phyloP scores from a whole-genome alignment of 2,113 vertebrate genomes.

The Sula dactylatra region DNA sequence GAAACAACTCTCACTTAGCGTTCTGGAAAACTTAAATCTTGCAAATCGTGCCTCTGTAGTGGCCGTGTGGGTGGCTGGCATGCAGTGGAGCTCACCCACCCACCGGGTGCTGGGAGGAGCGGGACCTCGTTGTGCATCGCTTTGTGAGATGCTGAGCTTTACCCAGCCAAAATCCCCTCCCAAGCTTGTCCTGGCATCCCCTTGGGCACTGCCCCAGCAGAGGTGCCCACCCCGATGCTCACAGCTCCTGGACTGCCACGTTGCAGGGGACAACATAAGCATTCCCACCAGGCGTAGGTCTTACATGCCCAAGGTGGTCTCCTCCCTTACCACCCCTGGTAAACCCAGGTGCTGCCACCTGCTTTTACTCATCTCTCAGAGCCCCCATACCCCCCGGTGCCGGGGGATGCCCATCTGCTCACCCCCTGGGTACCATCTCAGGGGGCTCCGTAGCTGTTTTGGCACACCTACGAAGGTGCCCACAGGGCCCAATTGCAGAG shows the following conservation, averaged over 20 bases:
- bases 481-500: not conserved
- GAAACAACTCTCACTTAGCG: not conserved
- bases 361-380: not conserved
- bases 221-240: fast-evolving
- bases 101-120: not conserved
- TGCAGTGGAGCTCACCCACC: not conserved
- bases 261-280: not conserved
- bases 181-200: not conserved
- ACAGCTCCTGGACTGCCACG: fast-evolving
- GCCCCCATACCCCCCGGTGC: fast-evolving
- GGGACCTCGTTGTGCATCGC: not conserved
- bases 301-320: not conserved
- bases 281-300: not conserved
- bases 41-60: not conserved
- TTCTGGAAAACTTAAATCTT: not conserved
- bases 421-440: not conserved
- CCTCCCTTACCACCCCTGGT: not conserved
- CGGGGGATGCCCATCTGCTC: not conserved
- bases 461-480: not conserved
- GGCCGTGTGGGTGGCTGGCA: not conserved
- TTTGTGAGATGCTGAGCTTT: not conserved
- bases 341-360: not conserved
- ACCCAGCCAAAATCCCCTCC: not conserved
- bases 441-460: not conserved
- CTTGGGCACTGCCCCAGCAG: not conserved